Evolutionary conservation across 1,140 invertebrate genomes (phyloP), one percentile per base, ranked within the genome.

Genomic region (Listronotus bonariensis): DNA sequence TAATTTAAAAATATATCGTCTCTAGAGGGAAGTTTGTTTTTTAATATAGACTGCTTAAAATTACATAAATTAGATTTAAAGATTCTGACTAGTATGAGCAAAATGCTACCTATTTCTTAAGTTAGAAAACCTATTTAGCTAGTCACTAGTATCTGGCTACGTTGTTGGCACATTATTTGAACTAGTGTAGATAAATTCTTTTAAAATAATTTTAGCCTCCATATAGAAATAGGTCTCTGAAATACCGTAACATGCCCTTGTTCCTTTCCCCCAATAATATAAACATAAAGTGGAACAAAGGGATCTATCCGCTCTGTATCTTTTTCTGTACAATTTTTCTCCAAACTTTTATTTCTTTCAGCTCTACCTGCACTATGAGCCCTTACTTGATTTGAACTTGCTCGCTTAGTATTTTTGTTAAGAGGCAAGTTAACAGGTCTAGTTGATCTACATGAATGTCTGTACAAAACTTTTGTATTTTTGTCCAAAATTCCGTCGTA

Each of bases 191-290:
- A 4, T 51, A 9, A 9, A 0, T 8, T 9, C 14, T 9, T 57
- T 72, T 66, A 80, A 67, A 77, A 79, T n/a, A 88, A 73, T 64
- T 87, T 84, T 9, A 88, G 76, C 69, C 85, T 86, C 87, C 87
- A 88, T 12, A 88, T 79, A 0, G 86, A 87, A 5, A 88, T 80
- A 0, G 87, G 86, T 68, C 86, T 80, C 65, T 86, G 85, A 62
- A 88, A 88, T 14, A 87, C 84, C 2, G 86, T 87, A 1, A 88
- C 85, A 67, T 87, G 86, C 8, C 86, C 86, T 40, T 86, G 85
- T 68, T 88, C 86, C 68, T 87, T 88, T 0, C 87, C 86, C 6
- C 87, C 87, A 6, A 88, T 79, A 6, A 88, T 65, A 70, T 87
- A 88, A 11, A 88, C 83, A 65, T 86, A 86, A 15, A 87, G 76